These are phyloP conservation scores for Mustela lutreola DNA, from an alignment of 2,113 vertebrate species.

Conservation along the genomic window DNA sequence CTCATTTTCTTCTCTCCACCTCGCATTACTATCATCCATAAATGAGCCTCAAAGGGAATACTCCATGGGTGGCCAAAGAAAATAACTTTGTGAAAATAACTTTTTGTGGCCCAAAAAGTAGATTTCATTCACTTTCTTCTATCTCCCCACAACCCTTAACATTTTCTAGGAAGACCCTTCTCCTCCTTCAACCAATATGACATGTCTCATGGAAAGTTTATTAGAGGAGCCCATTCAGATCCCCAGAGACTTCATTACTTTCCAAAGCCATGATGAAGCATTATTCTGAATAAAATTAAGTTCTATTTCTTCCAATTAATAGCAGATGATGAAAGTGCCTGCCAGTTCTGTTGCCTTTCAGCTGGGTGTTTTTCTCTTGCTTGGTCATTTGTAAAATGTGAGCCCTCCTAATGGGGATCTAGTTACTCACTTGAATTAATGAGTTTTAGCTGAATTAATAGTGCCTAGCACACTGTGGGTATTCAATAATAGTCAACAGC, in stretches of 20 bases:
- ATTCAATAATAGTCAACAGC: constrained; percentile 67
- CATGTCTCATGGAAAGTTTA: background rate
- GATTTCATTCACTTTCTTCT: constrained; percentile 19
- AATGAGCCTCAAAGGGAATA: constrained; percentile 10
- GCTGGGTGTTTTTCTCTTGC: constrained; percentile 78
- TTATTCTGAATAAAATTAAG: constrained; percentile 81
- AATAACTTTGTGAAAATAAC: background rate
- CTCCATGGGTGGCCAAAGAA: background rate
- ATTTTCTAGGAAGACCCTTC: background rate
- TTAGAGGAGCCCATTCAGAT: constrained; percentile 23
- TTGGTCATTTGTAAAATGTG: constrained; percentile 80
- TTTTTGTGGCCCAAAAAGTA: background rate
- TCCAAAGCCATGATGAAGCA: constrained; percentile 63
- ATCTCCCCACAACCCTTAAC: background rate
- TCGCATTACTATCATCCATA: background rate
- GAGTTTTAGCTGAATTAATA: constrained; percentile 71
- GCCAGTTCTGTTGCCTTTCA: constrained; percentile 77
- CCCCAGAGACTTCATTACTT: constrained; percentile 71
- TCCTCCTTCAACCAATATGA: background rate
- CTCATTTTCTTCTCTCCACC: background rate
- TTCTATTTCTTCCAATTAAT: constrained; percentile 80
- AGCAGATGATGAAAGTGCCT: constrained; percentile 79
- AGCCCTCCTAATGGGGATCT: constrained; percentile 67
- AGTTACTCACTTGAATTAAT: constrained; percentile 78
- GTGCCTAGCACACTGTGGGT: constrained; percentile 20